Evolutionary conservation across 1,140 invertebrate species (phyloP).

Genomic region (Riptortus pedestris): DNA sequence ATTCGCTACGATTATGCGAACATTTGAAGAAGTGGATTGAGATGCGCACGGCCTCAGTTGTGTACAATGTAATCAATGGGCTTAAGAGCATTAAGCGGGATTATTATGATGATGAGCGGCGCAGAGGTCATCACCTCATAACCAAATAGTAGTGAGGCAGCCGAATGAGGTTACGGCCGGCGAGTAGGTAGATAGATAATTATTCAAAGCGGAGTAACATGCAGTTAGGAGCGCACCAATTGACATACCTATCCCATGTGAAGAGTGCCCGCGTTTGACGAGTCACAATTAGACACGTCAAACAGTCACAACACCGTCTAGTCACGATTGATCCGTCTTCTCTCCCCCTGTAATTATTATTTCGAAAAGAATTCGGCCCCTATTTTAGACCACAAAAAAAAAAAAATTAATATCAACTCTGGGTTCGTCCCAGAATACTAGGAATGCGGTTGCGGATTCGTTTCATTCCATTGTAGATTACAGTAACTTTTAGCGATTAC

Average conservation of each 20-base stretch:
- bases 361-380: neutral
- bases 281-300: constrained; percentile 12
- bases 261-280: neutral
- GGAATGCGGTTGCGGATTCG: neutral
- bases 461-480: neutral
- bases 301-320: neutral
- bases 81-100: no score
- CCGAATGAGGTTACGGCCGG: no score
- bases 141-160: no score
- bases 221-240: no score
- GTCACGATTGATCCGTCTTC: neutral
- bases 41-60: no score
- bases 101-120: no score
- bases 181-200: no score
- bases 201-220: no score
- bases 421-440: neutral
- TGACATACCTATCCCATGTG: neutral
- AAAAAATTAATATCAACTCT: neutral
- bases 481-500: neutral
- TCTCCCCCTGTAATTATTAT: constrained; percentile 2
- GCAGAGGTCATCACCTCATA: no score
- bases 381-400: neutral
- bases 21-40: no score
- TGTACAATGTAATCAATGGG: no score
- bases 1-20: no score